Evolutionary conservation across 2,888 invertebrate genomes (phyloP), one percentile per base, ranked within the genome.

Genomic region (Cephonodes hylas): DNA sequence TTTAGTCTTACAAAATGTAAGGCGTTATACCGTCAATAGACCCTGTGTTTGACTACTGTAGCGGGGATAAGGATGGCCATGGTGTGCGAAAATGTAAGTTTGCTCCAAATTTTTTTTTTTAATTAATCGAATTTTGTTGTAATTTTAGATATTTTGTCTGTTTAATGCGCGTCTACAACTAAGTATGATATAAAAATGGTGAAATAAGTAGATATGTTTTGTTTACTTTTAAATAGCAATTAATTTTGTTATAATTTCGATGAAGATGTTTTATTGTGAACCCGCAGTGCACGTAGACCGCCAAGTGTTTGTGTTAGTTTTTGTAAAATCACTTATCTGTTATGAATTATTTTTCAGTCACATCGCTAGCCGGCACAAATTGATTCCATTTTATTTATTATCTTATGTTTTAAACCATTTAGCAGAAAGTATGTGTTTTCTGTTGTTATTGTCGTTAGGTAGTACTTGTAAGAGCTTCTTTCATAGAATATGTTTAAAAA

Each of bases 371-470:
- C 68, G 64, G 69, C 69, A 73, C 62, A 64, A 62, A 62, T 65
- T 63, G 58, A 73, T 77, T 77, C 70, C 74, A 74, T 75, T 75
- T 70, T 80, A 73, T 80, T 78, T 81, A 53, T 78, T 81, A 53
- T 81, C 79, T 80, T 77, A 63, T 64, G 66, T 69, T 68, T 66
- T 68, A 68, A 64, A 66, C 58, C 20, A 63, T 69, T 70, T 66
- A 38, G 68, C 67, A 67, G 67, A 65, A 62, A 38, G 38, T 38
- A 71, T 67, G 66, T 68, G 67, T 74, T 71, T 74, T 67, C 71
- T 72, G 66, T 67, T 72, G 66, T 67, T 72, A 66, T 62, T 66
- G 66, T 71, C 70, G 71, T 67, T 64, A 25, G 59, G 59, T 63
- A 66, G 62, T 53, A 64, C 59, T 61, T 38, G n/a, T 61, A 67